phyloP scores from a whole-genome alignment of 2,888 invertebrate genomes.

The Leptinotarsa haldemani region DNA sequence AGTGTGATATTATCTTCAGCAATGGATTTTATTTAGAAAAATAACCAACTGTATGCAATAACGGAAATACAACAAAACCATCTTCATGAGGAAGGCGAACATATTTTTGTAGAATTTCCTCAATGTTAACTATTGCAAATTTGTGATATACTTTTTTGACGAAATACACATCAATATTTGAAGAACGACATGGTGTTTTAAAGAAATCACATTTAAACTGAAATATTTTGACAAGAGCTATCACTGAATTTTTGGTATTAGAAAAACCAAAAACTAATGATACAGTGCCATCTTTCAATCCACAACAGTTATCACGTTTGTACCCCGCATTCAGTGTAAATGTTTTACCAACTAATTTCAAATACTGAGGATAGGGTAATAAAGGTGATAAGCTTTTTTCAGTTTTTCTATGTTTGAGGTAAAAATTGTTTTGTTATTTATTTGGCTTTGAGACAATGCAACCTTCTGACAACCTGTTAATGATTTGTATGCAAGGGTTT shows the following conservation, averaged over 20 bases:
- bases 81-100: slow-evolving; percentile 21
- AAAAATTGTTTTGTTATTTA: slow-evolving; percentile 2
- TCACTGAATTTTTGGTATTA: neutral
- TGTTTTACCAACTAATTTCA: slow-evolving; percentile 14
- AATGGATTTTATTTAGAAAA: slow-evolving; percentile 18
- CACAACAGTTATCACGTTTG: slow-evolving; percentile 25
- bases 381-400: slow-evolving; percentile 9
- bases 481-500: slow-evolving; percentile 6
- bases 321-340: slow-evolving; percentile 21
- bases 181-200: slow-evolving; percentile 10
- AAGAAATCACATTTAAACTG: slow-evolving; percentile 23
- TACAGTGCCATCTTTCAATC: slow-evolving; percentile 16
- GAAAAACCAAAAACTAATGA: slow-evolving; percentile 19
- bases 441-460: slow-evolving; percentile 14
- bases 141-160: neutral
- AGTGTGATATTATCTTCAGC: slow-evolving; percentile 1
- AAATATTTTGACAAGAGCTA: slow-evolving; percentile 17
- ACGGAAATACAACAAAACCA: slow-evolving; percentile 26
- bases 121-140: neutral
- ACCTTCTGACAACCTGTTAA: slow-evolving; percentile 15
- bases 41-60: slow-evolving; percentile 20
- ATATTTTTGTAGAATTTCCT: slow-evolving; percentile 9
- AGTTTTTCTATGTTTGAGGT: slow-evolving; percentile 23
- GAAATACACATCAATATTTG: slow-evolving; percentile 14
- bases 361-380: slow-evolving; percentile 20